phyloP scores from a whole-genome alignment of 2,888 invertebrate species.

The Gisinianus flammeolus region DNA sequence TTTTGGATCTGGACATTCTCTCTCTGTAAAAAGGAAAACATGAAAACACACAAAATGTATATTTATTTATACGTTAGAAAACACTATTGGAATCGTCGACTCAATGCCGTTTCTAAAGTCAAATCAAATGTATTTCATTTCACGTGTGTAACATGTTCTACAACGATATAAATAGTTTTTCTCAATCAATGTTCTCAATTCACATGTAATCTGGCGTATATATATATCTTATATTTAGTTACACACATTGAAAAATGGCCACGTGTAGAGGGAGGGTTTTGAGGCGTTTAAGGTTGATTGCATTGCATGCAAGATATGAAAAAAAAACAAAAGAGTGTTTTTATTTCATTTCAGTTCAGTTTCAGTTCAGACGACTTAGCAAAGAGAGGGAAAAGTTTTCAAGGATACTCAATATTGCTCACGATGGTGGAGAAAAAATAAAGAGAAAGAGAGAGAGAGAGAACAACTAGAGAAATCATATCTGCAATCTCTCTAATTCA shows the following conservation, averaged over 20 bases:
- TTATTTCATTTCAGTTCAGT: constrained; percentile 26
- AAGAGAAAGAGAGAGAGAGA: background rate
- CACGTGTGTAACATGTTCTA: too few relatives aligned
- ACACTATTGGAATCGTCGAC: too few relatives aligned
- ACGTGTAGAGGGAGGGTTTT: background rate
- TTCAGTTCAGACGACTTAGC: constrained; percentile 1
- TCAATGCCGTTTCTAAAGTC: too few relatives aligned
- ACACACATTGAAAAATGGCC: too few relatives aligned
- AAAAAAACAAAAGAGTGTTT: constrained; percentile 21
- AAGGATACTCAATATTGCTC: background rate
- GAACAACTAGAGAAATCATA: background rate
- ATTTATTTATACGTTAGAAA: too few relatives aligned
- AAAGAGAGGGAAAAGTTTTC: background rate
- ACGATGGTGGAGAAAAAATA: background rate
- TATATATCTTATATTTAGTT: too few relatives aligned
- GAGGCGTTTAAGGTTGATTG: background rate
- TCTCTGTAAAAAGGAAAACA: constrained; percentile 67
- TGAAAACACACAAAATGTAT: too few relatives aligned
- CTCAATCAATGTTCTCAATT: too few relatives aligned
- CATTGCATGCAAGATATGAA: background rate
- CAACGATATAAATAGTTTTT: too few relatives aligned
- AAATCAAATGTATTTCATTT: too few relatives aligned
- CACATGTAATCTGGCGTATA: too few relatives aligned
- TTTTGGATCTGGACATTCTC: constrained; percentile 82
- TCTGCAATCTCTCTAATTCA: too few relatives aligned